Evolutionary conservation across 2,797 vertebrate genomes (phyloP), one percentile per base, ranked within the genome.

Genomic region (Rhinichthys osculus): DNA sequence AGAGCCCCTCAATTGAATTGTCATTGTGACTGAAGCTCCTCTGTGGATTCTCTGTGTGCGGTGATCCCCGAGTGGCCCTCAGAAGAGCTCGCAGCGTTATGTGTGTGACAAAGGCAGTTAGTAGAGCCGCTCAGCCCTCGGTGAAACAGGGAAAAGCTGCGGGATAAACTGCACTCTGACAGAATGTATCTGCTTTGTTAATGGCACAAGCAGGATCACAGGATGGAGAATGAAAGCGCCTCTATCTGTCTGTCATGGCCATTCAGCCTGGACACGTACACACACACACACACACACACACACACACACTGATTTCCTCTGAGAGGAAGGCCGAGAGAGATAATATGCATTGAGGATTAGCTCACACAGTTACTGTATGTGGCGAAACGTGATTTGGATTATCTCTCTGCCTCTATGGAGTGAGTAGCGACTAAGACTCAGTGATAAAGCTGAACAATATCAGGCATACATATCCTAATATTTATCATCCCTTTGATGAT

Each of bases 141-240:
- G 38, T 30, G 81, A 47, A 74, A 83, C 81, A 50, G 71, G 40
- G 11, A 73, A 84, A 67, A 84, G 62, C 82, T 42, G 44, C 1
- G 16, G 80, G 81, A 82, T 82, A 82, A 82, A 82, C 81, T 72
- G 79, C 64, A 52, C 72, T 76, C 82, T 66, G 82, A 84, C 82
- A 77, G 30, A 84, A 84, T 77, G 72, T 69, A 84, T 84, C 72
- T 84, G 82, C 72, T 67, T 84, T 77, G 72, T 77, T 77, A 77
- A 74, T 74, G 40, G 82, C 72, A 54, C 73, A 67, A 84, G 72
- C 62, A 77, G 82, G 44, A 84, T 84, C 82, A 84, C 62, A 30
- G 82, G 33, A 84, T 44, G 40, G 57, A 74, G 42, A 77, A 54
- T 52, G 40, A 83, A 83, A 47, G 71, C 19, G 7, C 11, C 82